A percentile compares a stretch with the other conserved stretches of the same genome.
phyloP scores from a whole-genome alignment of 2,113 vertebrate species.

The Rhineura floridana region DNA sequence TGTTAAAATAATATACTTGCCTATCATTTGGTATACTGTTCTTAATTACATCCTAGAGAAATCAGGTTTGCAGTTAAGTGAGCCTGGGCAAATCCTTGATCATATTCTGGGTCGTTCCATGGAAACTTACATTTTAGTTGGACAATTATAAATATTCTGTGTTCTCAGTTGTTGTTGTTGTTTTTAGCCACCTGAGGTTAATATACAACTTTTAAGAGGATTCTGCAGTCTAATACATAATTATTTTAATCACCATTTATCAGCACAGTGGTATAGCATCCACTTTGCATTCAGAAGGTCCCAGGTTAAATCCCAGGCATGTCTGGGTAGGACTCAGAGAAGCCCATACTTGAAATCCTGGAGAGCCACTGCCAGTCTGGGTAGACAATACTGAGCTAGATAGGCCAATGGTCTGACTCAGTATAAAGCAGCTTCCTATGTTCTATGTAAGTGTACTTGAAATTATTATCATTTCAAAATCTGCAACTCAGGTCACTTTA shows the following conservation, averaged over 20 bases:
- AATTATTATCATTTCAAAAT: neutral
- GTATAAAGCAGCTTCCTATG: too few species aligned
- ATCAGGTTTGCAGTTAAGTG: neutral
- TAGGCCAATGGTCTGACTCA: too few species aligned
- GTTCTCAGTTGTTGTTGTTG: neutral
- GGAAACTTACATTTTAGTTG: neutral
- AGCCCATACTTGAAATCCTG: too few species aligned
- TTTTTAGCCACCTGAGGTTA: neutral
- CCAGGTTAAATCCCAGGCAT: too few species aligned
- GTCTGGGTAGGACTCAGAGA: too few species aligned
- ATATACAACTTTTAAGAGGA: neutral
- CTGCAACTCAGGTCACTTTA: neutral
- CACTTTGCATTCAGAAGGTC: too few species aligned
- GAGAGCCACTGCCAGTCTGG: too few species aligned
- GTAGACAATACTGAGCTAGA: too few species aligned
- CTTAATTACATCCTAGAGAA: neutral
- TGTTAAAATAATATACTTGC: neutral
- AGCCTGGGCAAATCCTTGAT: neutral
- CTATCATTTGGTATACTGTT: neutral
- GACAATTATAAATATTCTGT: neutral
- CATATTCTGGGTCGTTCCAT: neutral
- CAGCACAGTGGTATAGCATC: neutral
- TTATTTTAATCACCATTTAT: neutral
- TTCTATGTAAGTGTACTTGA: too few species aligned
- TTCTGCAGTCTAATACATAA: neutral